phyloP scores from a whole-genome alignment of 2,113 vertebrate species.

The Cephalopterus ornatus region DNA sequence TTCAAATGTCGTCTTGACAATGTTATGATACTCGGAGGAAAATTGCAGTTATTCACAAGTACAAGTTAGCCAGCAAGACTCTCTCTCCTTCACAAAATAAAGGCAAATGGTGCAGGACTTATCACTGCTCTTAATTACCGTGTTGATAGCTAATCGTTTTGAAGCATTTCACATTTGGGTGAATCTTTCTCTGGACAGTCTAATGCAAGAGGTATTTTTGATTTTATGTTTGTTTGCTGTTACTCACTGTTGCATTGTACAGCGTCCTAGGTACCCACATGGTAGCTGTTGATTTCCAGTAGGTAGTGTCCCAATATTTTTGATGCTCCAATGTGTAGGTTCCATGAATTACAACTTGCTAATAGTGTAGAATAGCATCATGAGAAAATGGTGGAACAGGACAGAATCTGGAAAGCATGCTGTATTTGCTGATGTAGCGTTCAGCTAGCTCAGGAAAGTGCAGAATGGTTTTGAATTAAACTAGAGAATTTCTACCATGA shows the following conservation, averaged over 20 bases:
- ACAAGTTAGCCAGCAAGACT: background rate
- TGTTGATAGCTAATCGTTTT: background rate
- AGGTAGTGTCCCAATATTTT: background rate
- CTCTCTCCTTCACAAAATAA: background rate
- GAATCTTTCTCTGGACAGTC: background rate
- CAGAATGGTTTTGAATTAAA: background rate
- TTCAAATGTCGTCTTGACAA: background rate
- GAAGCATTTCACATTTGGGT: background rate
- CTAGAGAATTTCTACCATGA: background rate
- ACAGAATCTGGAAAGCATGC: background rate
- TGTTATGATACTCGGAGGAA: background rate
- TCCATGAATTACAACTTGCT: background rate
- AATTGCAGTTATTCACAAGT: background rate
- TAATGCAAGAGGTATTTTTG: background rate
- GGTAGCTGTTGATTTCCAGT: background rate
- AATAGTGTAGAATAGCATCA: background rate
- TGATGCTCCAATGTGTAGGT: background rate
- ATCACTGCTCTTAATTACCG: background rate
- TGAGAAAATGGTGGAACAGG: background rate
- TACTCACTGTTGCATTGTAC: background rate
- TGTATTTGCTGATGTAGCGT: rapidly evolving
- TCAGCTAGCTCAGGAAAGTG: background rate
- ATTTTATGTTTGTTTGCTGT: background rate
- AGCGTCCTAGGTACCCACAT: background rate
- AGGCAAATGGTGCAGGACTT: background rate